These are phyloP conservation scores for Tenthredo scrophulariae DNA, from an alignment of 2,888 invertebrate genomes.

Conservation along the genomic window DNA sequence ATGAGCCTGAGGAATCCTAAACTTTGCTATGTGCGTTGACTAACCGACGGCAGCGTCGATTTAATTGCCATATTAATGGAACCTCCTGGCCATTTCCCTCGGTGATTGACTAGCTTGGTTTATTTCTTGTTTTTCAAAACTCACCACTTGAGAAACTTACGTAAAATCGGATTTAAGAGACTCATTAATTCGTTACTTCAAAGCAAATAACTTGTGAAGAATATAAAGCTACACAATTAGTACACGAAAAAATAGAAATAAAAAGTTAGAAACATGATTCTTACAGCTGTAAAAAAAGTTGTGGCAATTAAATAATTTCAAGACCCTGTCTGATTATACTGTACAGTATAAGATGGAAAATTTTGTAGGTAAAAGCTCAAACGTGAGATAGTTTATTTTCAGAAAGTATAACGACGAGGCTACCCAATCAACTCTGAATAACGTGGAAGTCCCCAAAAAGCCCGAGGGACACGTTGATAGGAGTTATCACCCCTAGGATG, in stretches of 20 bases:
- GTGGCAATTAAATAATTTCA: neutral
- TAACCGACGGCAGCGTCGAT: neutral
- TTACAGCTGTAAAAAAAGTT: neutral
- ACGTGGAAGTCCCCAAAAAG: slow-evolving; percentile 33
- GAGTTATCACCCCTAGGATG: slow-evolving; percentile 39
- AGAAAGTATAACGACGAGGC: slow-evolving; percentile 3
- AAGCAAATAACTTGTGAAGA: neutral
- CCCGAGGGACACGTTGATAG: slow-evolving; percentile 31
- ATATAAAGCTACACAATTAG: neutral
- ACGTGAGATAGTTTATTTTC: slow-evolving; percentile 15
- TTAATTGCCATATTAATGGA: slow-evolving; percentile 28
- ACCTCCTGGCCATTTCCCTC: neutral
- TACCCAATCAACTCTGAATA: slow-evolving; percentile 47
- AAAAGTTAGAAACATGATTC: neutral
- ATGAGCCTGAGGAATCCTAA: neutral
- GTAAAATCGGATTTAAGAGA: neutral
- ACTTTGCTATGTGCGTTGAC: slow-evolving; percentile 11
- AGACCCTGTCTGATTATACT: neutral
- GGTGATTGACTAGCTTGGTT: neutral
- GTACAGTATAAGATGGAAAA: neutral
- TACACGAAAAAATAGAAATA: neutral
- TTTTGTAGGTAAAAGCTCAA: neutral
- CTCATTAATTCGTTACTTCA: neutral
- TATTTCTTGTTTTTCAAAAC: neutral
- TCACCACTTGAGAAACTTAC: neutral